phyloP scores from a whole-genome alignment of 2,113 vertebrate genomes.

The Alligator mississippiensis region DNA sequence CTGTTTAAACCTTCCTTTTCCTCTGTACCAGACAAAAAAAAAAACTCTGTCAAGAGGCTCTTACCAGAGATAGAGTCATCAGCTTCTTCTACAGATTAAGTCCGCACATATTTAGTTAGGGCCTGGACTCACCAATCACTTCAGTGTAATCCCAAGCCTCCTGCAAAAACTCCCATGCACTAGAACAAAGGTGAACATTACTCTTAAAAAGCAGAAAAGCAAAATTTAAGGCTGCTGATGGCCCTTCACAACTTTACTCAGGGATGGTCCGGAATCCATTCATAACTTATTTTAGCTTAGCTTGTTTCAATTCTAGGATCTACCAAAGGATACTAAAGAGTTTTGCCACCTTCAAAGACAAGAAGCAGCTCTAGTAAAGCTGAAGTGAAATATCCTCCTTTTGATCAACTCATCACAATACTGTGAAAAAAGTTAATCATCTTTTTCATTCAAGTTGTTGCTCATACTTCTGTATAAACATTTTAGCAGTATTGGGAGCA shows the following conservation, averaged over 20 bases:
- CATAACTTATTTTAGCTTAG: not conserved
- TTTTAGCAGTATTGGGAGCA: not conserved
- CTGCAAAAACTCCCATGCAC: not conserved
- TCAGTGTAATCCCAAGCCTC: not conserved
- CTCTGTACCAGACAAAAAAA: not conserved
- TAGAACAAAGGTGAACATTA: not conserved
- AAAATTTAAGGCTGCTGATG: not conserved
- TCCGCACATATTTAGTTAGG: rapidly evolving
- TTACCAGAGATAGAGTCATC: not conserved
- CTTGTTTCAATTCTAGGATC: not conserved
- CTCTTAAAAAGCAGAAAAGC: not conserved
- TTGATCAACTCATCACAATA: no score
- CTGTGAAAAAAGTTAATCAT: no score
- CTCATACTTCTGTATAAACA: not conserved
- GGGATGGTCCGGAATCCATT: not conserved
- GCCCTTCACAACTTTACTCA: not conserved
- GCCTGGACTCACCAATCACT: not conserved
- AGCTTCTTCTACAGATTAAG: not conserved
- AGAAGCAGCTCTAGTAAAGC: not conserved
- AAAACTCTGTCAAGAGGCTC: not conserved
- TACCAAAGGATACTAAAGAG: not conserved
- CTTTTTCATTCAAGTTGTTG: no score
- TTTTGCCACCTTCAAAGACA: not conserved
- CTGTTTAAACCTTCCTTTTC: not conserved
- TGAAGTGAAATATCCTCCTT: no score